These are phyloP conservation scores for Drosophila rubida DNA, from an alignment of 2,888 invertebrate species.

Conservation along the genomic window DNA sequence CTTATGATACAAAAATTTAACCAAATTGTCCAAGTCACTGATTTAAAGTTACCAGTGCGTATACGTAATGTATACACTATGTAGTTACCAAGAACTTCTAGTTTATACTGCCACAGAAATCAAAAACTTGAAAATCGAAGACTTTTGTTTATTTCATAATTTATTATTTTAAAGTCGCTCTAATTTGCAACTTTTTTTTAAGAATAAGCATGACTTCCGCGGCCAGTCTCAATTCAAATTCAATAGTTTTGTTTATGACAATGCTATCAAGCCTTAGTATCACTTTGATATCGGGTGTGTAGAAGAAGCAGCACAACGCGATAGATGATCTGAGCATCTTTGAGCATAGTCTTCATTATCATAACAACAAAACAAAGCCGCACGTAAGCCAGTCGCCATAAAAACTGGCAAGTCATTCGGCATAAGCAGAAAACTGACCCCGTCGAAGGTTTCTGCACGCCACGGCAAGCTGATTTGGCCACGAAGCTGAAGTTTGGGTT, in stretches of 20 bases:
- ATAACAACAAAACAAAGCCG: constrained; percentile 29
- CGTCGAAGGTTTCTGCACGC: constrained; percentile 58
- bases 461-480: constrained; percentile 55
- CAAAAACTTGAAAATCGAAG: neutral
- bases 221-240: no score
- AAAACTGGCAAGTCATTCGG: constrained; percentile 59
- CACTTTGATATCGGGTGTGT: neutral
- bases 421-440: constrained; percentile 58
- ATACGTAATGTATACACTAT: neutral
- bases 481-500: constrained; percentile 4
- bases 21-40: no score
- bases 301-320: neutral
- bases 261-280: neutral
- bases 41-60: neutral
- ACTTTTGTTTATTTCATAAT: neutral
- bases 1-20: no score
- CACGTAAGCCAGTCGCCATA: constrained; percentile 58
- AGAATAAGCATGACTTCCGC: no score
- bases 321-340: constrained; percentile 19
- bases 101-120: neutral
- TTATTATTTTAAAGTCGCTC: neutral
- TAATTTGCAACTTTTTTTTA: no score
- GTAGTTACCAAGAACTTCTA: neutral
- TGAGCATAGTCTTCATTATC: constrained; percentile 38
- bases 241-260: neutral